Conservation (phyloP, 64 coral and sea anemone species). For the Dendrophyllia cribrosa region DNA sequence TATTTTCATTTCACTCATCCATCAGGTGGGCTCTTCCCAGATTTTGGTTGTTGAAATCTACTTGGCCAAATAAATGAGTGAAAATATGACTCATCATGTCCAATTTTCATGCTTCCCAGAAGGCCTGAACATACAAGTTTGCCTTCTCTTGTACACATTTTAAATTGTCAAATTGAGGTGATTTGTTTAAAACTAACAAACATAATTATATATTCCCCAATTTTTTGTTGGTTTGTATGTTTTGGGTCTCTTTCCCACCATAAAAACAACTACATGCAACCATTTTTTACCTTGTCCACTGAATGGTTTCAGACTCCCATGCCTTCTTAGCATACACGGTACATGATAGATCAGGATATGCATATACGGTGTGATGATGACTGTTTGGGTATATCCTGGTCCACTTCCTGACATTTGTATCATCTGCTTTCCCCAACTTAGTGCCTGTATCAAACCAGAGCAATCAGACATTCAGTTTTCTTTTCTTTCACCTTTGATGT, state of each 20-base stretch:
- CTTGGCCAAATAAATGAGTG: no score
- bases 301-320: constrained; percentile 6
- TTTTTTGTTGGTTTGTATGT: no score
- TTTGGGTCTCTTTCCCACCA: no score
- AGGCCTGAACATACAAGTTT: no score
- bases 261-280: background rate
- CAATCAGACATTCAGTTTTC: background rate
- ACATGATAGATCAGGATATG: constrained; percentile 42
- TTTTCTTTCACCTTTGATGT: background rate
- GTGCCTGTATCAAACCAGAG: constrained; percentile 16
- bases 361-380: constrained; percentile 56
- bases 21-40: no score
- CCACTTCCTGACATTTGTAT: constrained; percentile 11
- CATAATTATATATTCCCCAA: no score
- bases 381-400: constrained; percentile 8
- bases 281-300: constrained; percentile 75
- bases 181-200: no score
- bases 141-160: background rate
- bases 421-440: constrained; percentile 52
- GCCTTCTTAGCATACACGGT: constrained; percentile 13
- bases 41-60: no score
- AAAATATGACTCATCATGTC: no score
- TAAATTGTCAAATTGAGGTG: background rate
- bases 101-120: no score
- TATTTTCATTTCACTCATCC: no score